These are phyloP conservation scores for Dryobates pubescens DNA, from an alignment of 2,797 vertebrate species.

Conservation along the genomic window DNA sequence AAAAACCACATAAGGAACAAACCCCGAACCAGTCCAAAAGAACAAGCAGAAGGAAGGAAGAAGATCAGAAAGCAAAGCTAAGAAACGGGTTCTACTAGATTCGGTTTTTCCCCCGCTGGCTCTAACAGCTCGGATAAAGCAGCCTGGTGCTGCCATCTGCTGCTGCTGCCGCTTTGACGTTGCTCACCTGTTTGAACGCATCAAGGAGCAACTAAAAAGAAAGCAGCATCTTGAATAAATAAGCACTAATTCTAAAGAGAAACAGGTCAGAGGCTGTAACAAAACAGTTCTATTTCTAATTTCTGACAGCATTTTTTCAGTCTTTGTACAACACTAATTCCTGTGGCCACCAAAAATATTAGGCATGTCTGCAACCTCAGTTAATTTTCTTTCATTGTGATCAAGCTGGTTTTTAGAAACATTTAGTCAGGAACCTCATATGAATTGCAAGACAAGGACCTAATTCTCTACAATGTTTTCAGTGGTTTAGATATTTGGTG, in stretches of 20 bases:
- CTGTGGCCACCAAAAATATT: neutral
- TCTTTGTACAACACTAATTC: neutral
- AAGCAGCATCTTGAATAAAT: neutral
- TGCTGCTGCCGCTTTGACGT: conserved; percentile 20
- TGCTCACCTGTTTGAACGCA: neutral
- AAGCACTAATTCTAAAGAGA: neutral
- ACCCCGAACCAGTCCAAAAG: neutral
- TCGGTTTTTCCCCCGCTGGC: neutral
- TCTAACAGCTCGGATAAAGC: neutral
- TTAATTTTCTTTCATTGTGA: neutral
- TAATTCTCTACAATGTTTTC: neutral
- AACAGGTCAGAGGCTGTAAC: neutral
- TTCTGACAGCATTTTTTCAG: neutral
- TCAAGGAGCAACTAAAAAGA: neutral
- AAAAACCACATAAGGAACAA: neutral
- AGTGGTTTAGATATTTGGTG: neutral
- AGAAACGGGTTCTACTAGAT: neutral
- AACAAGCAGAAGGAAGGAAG: neutral
- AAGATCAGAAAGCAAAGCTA: neutral
- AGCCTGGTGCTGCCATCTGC: conserved; percentile 76
- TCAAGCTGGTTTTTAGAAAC: neutral
- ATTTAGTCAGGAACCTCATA: neutral
- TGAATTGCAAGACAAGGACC: neutral
- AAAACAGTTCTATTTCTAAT: neutral
- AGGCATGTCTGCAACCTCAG: neutral